A percentile compares a stretch with the other conserved stretches of the same genome.
Evolutionary conservation across 1,140 invertebrate genomes (phyloP).

Genomic region (Rhyzopertha dominica): DNA sequence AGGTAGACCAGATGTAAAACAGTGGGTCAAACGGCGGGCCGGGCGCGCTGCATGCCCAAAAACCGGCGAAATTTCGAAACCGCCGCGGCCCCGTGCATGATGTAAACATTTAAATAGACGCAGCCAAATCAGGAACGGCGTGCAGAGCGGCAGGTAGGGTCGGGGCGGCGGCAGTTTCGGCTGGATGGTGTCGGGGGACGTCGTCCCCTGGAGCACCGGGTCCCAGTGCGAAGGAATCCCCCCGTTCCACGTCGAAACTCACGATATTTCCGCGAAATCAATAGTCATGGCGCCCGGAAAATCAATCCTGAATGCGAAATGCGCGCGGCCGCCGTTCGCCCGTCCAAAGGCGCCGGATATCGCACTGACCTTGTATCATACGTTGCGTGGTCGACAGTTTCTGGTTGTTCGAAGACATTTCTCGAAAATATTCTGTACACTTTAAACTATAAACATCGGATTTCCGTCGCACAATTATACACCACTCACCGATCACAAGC

Average conservation of each 20-base stretch:
- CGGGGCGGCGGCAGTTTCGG: slow-evolving; percentile 11
- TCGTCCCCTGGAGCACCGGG: too few relatives aligned
- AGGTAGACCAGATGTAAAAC: too few relatives aligned
- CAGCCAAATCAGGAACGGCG: slow-evolving; percentile 34
- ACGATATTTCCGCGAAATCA: slow-evolving; percentile 40
- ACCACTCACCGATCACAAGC: slow-evolving; percentile 45
- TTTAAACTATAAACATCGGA: slow-evolving; percentile 47
- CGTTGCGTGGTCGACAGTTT: slow-evolving; percentile 47
- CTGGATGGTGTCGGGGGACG: background rate
- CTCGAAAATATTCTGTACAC: slow-evolving; percentile 43
- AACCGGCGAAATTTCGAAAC: too few relatives aligned
- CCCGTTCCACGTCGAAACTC: slow-evolving; percentile 20
- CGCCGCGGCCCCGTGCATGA: too few relatives aligned
- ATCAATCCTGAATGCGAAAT: slow-evolving; percentile 43
- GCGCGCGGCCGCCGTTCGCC: slow-evolving; percentile 25
- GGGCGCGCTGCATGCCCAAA: too few relatives aligned
- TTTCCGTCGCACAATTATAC: slow-evolving; percentile 42
- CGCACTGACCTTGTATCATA: slow-evolving; percentile 47
- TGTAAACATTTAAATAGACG: slow-evolving; percentile 37
- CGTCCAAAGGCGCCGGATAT: slow-evolving; percentile 8
- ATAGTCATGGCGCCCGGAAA: slow-evolving; percentile 49
- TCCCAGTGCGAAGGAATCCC: too few relatives aligned
- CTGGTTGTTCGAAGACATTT: slow-evolving; percentile 47
- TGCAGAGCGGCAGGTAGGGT: slow-evolving; percentile 17
- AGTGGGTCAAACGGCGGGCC: too few relatives aligned